Evolutionary conservation across 1,140 invertebrate genomes (phyloP), one percentile per base, ranked within the genome.

Genomic region (Bombus superbus): DNA sequence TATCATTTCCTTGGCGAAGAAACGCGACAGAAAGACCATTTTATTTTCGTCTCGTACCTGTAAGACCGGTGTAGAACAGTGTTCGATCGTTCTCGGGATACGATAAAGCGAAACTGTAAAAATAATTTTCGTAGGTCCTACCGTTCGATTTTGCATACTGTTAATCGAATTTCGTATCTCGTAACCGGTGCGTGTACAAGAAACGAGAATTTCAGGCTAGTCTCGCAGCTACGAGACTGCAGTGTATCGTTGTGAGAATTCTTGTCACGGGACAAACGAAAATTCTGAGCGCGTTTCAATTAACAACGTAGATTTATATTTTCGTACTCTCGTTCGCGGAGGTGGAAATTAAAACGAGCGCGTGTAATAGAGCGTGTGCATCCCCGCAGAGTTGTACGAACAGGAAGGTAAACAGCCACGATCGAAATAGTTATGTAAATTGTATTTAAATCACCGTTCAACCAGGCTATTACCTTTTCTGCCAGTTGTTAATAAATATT

Each of bases 401-500:
- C 15, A 35, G 78, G 9, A 44, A 28, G 53, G 82, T 71, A 84
- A 78, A 79, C 82, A 79, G n/a, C 25, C 32, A 25, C 35, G 47
- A 57, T 76, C 73, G 47, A 79, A 84, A 79, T 84, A 84, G 82
- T 84, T 79, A 79, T 84, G 75, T 79, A 84, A 84, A 84, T 84
- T 44, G 75, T 35, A 62, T 71, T 62, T 78, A 78, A 84, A 78
- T 79, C 66, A 78, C 40, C 53, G 82, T 71, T 35, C 68, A 32
- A 62, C 64, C 66, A 71, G 40, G n/a, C 66, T 84, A 78, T 84
- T 84, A 79, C 77, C 82, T 84, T 66, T 47, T 71, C 82, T 69
- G 75, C 40, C 75, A 72, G 82, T 72, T 57, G 82, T 84, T 79
- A 84, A 84, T 84, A 84, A 84, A 84, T 84, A 84, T 84, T 84